Conservation (phyloP, 2,888 invertebrate genomes). For the Lasioglossum morio region DNA sequence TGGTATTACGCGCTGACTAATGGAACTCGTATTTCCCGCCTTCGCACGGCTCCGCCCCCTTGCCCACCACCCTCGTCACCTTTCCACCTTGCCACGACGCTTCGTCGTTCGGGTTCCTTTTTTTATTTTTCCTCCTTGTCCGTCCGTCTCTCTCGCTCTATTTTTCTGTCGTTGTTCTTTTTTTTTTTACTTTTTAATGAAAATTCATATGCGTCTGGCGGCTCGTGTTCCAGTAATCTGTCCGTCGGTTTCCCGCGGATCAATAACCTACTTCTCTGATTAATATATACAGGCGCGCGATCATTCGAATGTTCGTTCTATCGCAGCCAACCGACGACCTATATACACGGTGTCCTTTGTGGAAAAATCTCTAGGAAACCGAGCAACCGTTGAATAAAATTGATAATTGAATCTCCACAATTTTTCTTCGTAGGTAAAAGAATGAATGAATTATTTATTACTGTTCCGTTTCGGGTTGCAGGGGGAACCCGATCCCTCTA, state of each 20-base stretch:
- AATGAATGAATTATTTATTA: no score
- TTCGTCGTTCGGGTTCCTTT: neutral
- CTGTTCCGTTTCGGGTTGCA: no score
- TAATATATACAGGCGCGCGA: constrained; percentile 55
- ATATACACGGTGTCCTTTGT: neutral
- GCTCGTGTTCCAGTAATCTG: constrained; percentile 44
- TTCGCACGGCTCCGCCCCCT: no score
- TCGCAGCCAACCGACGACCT: neutral
- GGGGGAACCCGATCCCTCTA: no score
- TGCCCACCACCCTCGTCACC: neutral
- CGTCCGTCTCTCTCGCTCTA: neutral
- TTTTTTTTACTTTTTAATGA: constrained; percentile 14
- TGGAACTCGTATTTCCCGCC: constrained; percentile 26
- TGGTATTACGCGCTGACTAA: constrained; percentile 35
- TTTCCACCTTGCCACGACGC: neutral
- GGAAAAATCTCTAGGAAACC: neutral
- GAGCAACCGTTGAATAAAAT: neutral
- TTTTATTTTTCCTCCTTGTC: neutral
- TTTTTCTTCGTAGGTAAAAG: neutral
- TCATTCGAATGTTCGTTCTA: constrained; percentile 37
- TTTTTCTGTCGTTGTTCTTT: neutral
- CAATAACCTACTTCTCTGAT: constrained; percentile 68
- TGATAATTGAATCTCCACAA: neutral
- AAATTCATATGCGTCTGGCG: constrained; percentile 55
- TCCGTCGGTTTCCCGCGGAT: constrained; percentile 60